Evolutionary conservation across 2,888 invertebrate genomes (phyloP).

Genomic region (Caenorhabditis angaria): DNA sequence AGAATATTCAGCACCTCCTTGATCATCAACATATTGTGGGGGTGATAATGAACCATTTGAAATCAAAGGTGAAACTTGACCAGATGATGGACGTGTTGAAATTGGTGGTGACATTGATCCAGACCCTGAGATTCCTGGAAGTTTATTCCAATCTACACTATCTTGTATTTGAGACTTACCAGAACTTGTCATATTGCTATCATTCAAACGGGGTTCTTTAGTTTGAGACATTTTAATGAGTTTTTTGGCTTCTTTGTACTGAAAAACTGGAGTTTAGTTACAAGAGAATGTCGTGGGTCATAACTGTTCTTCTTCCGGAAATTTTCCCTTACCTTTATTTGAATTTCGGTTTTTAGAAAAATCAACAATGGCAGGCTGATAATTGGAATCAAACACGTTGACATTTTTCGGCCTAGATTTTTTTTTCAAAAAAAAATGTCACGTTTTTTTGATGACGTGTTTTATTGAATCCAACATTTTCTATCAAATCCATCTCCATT

Average conservation of each 20-base stretch:
- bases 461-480: too few relatives aligned
- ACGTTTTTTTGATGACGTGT: neutral
- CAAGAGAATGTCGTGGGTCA: too few relatives aligned
- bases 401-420: too few relatives aligned
- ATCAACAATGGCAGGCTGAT: neutral
- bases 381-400: neutral
- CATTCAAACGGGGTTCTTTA: conserved; percentile 37
- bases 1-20: conserved; percentile 17
- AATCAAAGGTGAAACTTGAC: conserved; percentile 29
- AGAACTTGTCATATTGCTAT: conserved; percentile 40
- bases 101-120: conserved; percentile 40
- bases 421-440: neutral
- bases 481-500: too few relatives aligned
- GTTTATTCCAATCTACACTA: neutral
- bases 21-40: conserved; percentile 22
- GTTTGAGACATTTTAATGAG: neutral
- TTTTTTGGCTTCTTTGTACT: conserved; percentile 3
- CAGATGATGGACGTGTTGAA: conserved; percentile 27
- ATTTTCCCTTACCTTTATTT: neutral
- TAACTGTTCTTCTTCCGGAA: too few relatives aligned
- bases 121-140: conserved; percentile 49
- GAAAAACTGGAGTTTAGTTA: too few relatives aligned
- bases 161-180: too few relatives aligned
- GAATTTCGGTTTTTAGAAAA: neutral
- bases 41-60: conserved; percentile 42